Percentiles rank a stretch among this genome's conserved stretches.
Conservation (phyloP, 1,140 invertebrate species). For the Musca domestica region DNA sequence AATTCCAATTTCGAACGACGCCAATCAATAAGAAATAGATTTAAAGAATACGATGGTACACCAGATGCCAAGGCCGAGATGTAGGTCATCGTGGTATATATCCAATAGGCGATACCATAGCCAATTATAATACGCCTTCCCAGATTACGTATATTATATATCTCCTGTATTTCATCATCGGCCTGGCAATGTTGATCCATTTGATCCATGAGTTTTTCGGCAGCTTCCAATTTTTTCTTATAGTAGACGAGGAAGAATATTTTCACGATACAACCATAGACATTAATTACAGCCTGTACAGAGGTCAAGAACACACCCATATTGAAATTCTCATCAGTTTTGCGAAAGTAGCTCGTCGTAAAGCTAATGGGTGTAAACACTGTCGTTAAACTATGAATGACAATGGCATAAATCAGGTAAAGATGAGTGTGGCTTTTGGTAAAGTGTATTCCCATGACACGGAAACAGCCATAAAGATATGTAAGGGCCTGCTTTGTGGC, state of each 20-base stretch:
- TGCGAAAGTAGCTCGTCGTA: neutral
- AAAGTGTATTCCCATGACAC: neutral
- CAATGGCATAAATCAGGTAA: neutral
- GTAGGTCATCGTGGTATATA: conserved; percentile 33
- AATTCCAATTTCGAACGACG: conserved; percentile 27
- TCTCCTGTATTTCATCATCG: conserved; percentile 23
- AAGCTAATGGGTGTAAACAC: conserved; percentile 15
- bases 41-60: conserved; percentile 35
- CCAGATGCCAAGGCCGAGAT: conserved; percentile 27
- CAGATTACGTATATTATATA: conserved; percentile 23
- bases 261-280: conserved; percentile 30
- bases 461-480: conserved; percentile 12
- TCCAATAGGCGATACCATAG: conserved; percentile 29
- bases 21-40: conserved; percentile 35
- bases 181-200: conserved; percentile 29
- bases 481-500: neutral
- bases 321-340: neutral
- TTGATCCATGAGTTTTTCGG: conserved; percentile 25
- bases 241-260: conserved; percentile 27
- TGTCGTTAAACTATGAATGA: neutral
- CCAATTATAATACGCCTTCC: conserved; percentile 31
- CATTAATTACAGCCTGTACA: conserved; percentile 33
- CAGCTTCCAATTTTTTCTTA: conserved; percentile 21
- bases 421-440: neutral
- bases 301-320: conserved; percentile 18